Evolutionary conservation across 2,888 invertebrate species (phyloP).

Genomic region (Agriopis aurantiaria): DNA sequence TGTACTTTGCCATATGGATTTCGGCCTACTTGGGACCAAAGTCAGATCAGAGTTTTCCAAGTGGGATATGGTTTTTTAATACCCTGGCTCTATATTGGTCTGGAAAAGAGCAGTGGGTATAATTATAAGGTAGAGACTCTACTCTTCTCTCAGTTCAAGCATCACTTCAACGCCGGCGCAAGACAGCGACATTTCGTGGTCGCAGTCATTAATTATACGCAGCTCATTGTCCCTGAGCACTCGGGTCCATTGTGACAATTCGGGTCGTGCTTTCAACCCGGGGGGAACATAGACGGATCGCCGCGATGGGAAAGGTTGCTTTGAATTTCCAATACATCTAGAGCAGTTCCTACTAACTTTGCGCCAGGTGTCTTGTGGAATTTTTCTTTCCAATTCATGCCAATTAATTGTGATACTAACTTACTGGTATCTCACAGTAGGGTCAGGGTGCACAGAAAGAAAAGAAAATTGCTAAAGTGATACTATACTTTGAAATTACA

Average conservation of each 20-base stretch:
- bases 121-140: slow-evolving; percentile 46
- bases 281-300: slow-evolving; percentile 82
- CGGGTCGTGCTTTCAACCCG: slow-evolving; percentile 80
- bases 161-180: slow-evolving; percentile 66
- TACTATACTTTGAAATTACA: no score
- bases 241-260: slow-evolving; percentile 83
- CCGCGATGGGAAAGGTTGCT: slow-evolving; percentile 72
- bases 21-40: no score
- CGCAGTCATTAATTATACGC: slow-evolving; percentile 83
- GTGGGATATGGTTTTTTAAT: no score
- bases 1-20: no score
- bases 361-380: neutral
- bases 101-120: no score
- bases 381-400: neutral
- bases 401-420: neutral
- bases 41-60: no score
- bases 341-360: neutral
- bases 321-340: slow-evolving; percentile 46
- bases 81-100: no score
- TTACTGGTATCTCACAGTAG: no score
- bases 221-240: slow-evolving; percentile 80
- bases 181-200: slow-evolving; percentile 81
- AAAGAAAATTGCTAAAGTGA: no score
- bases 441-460: no score
- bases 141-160: slow-evolving; percentile 50